These are phyloP conservation scores for Xerus inauris DNA, from an alignment of 2,113 vertebrate genomes.

Conservation along the genomic window DNA sequence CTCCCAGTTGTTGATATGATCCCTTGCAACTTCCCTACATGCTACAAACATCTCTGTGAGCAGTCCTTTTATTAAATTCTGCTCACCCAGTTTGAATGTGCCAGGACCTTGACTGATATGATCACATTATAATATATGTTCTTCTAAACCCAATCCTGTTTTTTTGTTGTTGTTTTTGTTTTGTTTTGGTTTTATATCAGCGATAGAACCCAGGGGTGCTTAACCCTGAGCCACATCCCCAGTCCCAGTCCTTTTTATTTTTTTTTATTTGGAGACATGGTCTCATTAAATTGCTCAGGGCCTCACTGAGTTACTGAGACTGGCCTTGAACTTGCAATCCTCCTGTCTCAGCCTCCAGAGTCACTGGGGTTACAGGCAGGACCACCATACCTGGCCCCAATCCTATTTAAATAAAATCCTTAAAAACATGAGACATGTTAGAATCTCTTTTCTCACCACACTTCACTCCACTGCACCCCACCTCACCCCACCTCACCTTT, in stretches of 20 bases:
- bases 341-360: no score
- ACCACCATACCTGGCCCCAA: not conserved
- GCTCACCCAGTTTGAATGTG: not conserved
- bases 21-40: not conserved
- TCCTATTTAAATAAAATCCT: not conserved
- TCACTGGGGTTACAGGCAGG: no score
- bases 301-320: no score
- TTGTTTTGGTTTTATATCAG: no score
- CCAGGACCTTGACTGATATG: not conserved
- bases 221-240: no score
- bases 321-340: no score
- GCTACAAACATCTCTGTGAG: not conserved
- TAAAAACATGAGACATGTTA: not conserved
- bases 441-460: not conserved
- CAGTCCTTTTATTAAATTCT: not conserved
- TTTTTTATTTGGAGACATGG: no score
- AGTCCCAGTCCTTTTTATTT: no score
- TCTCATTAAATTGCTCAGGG: no score
- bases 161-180: no score
- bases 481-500: not conserved
- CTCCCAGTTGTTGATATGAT: not conserved
- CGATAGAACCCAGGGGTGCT: no score
- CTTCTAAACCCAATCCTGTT: not conserved
- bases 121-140: not conserved
- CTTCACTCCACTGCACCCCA: not conserved